A percentile compares a stretch with the other conserved stretches of the same genome.
Evolutionary conservation across 2,797 vertebrate genomes (phyloP).

Genomic region (Typhlichthys subterraneus): DNA sequence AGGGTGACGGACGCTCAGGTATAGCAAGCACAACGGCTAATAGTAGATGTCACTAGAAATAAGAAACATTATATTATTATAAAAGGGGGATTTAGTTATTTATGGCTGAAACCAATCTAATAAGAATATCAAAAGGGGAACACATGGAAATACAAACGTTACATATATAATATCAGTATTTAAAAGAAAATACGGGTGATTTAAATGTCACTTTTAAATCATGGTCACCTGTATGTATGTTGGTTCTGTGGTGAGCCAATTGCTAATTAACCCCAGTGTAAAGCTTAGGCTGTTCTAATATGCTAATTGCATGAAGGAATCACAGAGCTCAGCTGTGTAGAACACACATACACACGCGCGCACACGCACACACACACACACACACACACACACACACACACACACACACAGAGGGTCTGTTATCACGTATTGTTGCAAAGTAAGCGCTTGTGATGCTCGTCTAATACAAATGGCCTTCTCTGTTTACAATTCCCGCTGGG

Average conservation of each 20-base stretch:
- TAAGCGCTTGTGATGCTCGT: constrained; percentile 39
- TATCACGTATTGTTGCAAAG: constrained; percentile 26
- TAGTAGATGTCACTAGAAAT: constrained; percentile 44
- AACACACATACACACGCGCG: constrained; percentile 17
- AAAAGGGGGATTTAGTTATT: neutral
- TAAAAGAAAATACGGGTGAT: too few relatives aligned
- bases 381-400: constrained; percentile 18
- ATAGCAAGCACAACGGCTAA: constrained; percentile 39
- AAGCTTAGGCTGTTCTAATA: constrained; percentile 51
- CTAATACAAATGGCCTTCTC: constrained; percentile 50
- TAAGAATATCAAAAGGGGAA: too few relatives aligned
- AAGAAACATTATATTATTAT: constrained; percentile 5
- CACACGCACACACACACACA: neutral
- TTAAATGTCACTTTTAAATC: too few relatives aligned
- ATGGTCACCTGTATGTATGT: too few relatives aligned
- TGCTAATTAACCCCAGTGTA: constrained; percentile 62
- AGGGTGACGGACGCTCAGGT: constrained; percentile 12
- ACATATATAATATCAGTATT: too few relatives aligned
- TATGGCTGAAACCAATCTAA: too few relatives aligned
- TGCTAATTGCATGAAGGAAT: constrained; percentile 39
- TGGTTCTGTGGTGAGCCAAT: constrained; percentile 18
- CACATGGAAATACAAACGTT: too few relatives aligned
- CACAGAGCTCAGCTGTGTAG: constrained; percentile 34
- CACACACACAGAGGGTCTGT: neutral
- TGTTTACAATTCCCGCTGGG: constrained; percentile 33